These are phyloP conservation scores for Yponomeuta evonymella DNA, from an alignment of 2,888 invertebrate species.

Conservation along the genomic window DNA sequence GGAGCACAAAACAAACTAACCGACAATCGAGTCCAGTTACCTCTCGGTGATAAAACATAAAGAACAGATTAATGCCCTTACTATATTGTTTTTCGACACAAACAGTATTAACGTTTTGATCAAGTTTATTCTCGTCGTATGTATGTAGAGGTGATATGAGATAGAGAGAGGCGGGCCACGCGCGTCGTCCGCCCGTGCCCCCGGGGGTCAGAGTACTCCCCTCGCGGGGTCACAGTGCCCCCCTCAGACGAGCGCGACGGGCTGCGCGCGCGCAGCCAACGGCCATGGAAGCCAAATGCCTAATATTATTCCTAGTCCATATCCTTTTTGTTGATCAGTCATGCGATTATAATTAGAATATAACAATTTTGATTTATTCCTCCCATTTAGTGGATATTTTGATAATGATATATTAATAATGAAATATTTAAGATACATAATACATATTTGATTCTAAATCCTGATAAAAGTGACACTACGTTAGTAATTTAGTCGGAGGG, in stretches of 20 bases:
- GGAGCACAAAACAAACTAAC: conserved; percentile 67
- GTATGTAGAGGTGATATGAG: conserved; percentile 70
- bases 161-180: conserved; percentile 45
- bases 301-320: conserved; percentile 76
- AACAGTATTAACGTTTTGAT: conserved; percentile 71
- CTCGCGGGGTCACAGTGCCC: neutral
- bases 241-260: conserved; percentile 30
- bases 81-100: conserved; percentile 61
- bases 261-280: conserved; percentile 31
- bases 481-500: conserved; percentile 77
- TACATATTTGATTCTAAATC: conserved; percentile 78
- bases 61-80: conserved; percentile 50
- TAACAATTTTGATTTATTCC: conserved; percentile 77
- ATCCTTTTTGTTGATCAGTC: conserved; percentile 77
- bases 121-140: conserved; percentile 60
- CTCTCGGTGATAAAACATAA: conserved; percentile 40
- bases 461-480: conserved; percentile 75
- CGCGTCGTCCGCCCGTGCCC: neutral
- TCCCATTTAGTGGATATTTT: conserved; percentile 77
- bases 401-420: conserved; percentile 77
- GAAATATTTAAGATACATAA: conserved; percentile 77
- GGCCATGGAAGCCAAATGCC: conserved; percentile 69
- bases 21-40: conserved; percentile 63
- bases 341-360: conserved; percentile 75
- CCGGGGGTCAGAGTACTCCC: neutral